These are phyloP conservation scores for Ceratotherium simum DNA, from an alignment of 2,113 vertebrate genomes.

Conservation along the genomic window DNA sequence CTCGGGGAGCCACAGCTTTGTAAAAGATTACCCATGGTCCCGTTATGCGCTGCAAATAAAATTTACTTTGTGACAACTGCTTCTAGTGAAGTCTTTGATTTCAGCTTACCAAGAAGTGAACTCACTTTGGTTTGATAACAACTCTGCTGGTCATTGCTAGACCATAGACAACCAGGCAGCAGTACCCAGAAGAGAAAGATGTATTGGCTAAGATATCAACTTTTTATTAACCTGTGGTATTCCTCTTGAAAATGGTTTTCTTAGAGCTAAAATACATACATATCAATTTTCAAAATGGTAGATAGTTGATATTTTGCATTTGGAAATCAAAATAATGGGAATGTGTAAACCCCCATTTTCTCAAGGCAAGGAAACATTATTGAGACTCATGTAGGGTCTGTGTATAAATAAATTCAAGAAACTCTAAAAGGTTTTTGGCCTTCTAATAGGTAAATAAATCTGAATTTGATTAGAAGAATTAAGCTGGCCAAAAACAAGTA, in stretches of 20 bases:
- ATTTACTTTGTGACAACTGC: too few species aligned
- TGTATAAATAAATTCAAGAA: background rate
- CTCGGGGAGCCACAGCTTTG: too few species aligned
- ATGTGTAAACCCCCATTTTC: background rate
- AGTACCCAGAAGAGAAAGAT: background rate
- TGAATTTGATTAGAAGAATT: background rate
- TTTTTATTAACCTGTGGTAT: background rate
- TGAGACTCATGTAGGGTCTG: background rate
- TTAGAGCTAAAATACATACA: background rate
- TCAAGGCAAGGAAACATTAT: background rate
- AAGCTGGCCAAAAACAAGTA: background rate
- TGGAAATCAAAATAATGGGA: background rate
- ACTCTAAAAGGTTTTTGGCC: background rate
- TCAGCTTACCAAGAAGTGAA: too few species aligned
- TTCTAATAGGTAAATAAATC: background rate
- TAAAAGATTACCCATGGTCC: too few species aligned
- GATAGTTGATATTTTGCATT: background rate
- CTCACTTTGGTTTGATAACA: too few species aligned
- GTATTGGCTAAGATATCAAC: background rate
- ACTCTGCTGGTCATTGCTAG: background rate
- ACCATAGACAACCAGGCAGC: rapidly evolving
- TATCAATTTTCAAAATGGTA: background rate
- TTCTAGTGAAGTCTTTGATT: too few species aligned
- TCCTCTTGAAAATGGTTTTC: background rate
- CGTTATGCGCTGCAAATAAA: too few species aligned